Base-by-base conservation (phyloP, 2,113 vertebrate genomes). In the Elephantulus edwardii region DNA sequence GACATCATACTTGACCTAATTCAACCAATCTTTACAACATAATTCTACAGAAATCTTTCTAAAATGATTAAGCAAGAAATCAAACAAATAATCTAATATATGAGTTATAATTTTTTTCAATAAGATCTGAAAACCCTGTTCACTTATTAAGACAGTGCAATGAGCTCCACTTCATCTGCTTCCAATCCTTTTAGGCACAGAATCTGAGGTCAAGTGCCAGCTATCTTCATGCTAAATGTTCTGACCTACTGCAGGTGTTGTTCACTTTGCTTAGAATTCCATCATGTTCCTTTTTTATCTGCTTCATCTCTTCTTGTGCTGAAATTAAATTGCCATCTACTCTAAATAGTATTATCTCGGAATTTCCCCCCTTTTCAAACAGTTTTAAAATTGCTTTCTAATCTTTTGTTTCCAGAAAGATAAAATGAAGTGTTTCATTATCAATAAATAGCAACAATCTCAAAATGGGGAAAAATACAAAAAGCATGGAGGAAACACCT, bases 381-480 rank as follows among this genome's bases (percentile, higher is more conserved):
- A 84, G 5, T 79, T 86, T 56, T 56, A 71, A 89, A 70, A 86
- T 46, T 5, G 79, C 42, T 86, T 79, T 26, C 30, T 44, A 26
- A 62, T 83, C 30, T 11, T 42, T 13, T 38, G 16, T 28, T 86
- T 74, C 64, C 44, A 48, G 35, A 88, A 93, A 62, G 52, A 78
- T 68, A 78, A 81, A 83, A 48, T 40, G 13, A 79, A 42, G 26
- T 75, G 26, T 52, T 80, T 71, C 16, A 62, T 40, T 80, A 42
- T 83, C n/a, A 71, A 33, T 14, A 83, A 52, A 19, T 38, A 80
- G 26, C 1, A 71, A 62, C 28, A 50, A 19, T 66, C 16, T 77
- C 7, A 88, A 78, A 85, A 68, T n/a, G 64, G 22, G 33, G n/a
- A 89, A 89, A 24, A 60, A 62, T 33, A 83, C 91, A 66, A n/a